Evolutionary conservation across 2,797 vertebrate genomes (phyloP).

Genomic region (Sphenopsis melanotis): DNA sequence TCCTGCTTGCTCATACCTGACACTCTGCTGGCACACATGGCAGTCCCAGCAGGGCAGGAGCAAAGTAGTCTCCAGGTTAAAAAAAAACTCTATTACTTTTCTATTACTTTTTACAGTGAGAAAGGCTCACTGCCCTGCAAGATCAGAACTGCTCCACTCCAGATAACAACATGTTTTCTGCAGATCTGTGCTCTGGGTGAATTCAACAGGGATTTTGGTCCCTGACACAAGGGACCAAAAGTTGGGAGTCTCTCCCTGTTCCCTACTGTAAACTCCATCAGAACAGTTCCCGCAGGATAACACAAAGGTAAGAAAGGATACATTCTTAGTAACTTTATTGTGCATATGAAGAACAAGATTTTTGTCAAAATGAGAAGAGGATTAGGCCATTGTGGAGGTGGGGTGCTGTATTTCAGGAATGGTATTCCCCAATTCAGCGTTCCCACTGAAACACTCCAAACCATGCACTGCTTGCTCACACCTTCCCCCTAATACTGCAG

Average conservation of each 20-base stretch:
- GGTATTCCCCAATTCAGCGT: neutral
- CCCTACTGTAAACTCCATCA: neutral
- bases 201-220: neutral
- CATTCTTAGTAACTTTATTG: neutral
- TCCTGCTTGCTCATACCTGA: neutral
- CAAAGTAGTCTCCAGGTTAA: neutral
- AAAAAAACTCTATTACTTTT: neutral
- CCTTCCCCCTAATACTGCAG: neutral
- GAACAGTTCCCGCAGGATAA: neutral
- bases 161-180: neutral
- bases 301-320: neutral
- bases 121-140: neutral
- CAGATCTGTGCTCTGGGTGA: neutral
- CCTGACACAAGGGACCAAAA: neutral
- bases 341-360: neutral
- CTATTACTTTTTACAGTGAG: neutral
- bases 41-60: neutral
- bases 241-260: neutral
- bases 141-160: neutral
- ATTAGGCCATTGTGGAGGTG: neutral
- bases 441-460: neutral
- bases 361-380: neutral
- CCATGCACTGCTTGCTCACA: neutral
- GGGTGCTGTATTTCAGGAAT: neutral
- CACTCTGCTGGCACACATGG: neutral